A percentile compares a stretch with the other conserved stretches of the same genome.
Evolutionary conservation across 2,888 invertebrate species (phyloP).

Genomic region (Petrolisthes cinctipes): DNA sequence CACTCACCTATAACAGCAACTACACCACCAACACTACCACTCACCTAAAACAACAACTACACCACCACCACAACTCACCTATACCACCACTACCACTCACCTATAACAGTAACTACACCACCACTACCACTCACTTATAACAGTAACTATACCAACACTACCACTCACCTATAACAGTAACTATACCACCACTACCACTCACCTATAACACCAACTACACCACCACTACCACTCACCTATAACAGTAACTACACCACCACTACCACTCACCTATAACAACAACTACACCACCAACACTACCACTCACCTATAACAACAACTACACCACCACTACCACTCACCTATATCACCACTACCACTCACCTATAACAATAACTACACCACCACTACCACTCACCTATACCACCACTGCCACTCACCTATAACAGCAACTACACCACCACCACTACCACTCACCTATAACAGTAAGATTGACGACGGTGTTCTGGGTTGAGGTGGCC

Average conservation of each 20-base stretch:
- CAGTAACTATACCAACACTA: too few species aligned
- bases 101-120: not conserved
- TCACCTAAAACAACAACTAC: not conserved
- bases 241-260: not conserved
- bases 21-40: not conserved
- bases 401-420: not conserved
- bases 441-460: conserved; percentile 48
- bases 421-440: not conserved
- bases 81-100: not conserved
- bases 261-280: too few species aligned
- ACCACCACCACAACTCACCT: not conserved
- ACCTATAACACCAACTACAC: too few species aligned
- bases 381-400: not conserved
- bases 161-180: not conserved
- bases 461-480: conserved; percentile 64
- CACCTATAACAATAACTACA: too few species aligned
- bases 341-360: conserved; percentile 32
- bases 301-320: not conserved
- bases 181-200: not conserved
- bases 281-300: not conserved
- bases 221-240: too few species aligned
- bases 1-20: conserved; percentile 62
- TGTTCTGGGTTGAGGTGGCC: conserved; percentile 62
- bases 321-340: conserved; percentile 23
- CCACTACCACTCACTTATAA: conserved; percentile 52